phyloP scores from a whole-genome alignment of 2,888 invertebrate genomes.

The Galeruca laticollis region DNA sequence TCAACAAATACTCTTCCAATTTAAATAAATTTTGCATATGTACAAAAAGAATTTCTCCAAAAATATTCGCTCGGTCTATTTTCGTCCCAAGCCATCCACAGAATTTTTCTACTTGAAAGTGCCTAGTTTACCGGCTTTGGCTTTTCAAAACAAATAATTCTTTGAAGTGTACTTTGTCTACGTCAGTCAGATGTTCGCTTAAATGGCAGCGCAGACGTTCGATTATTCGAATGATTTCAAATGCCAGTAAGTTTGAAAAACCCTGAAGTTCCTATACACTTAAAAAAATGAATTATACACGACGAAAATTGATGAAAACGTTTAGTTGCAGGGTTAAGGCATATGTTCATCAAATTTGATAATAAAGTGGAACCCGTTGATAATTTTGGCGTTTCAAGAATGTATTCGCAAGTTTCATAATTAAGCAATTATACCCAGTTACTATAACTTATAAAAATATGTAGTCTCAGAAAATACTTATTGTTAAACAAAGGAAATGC shows the following conservation, averaged over 20 bases:
- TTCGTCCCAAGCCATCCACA: not conserved
- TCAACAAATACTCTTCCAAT: too few relatives aligned
- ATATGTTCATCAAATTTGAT: too few relatives aligned
- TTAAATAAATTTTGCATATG: not conserved
- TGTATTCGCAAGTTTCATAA: too few relatives aligned
- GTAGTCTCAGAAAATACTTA: too few relatives aligned
- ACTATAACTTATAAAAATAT: too few relatives aligned
- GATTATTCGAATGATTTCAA: slow-evolving; percentile 36
- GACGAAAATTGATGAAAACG: slow-evolving; percentile 9
- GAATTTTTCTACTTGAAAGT: slow-evolving; percentile 15
- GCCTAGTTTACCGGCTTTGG: slow-evolving; percentile 9
- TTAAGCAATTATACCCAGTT: too few relatives aligned
- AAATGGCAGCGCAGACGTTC: slow-evolving; percentile 34
- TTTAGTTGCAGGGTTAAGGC: too few relatives aligned
- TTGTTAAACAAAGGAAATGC: too few relatives aligned
- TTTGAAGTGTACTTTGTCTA: slow-evolving; percentile 34
- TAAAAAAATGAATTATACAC: slow-evolving; percentile 9
- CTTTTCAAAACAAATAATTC: slow-evolving; percentile 35
- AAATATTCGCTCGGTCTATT: not conserved
- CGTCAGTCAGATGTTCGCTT: slow-evolving; percentile 33
- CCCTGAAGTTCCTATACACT: slow-evolving; percentile 19
- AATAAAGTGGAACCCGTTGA: too few relatives aligned
- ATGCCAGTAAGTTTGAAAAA: slow-evolving; percentile 30
- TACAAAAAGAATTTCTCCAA: not conserved
- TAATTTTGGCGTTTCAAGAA: too few relatives aligned